Percentiles rank a stretch among this genome's conserved stretches.
Evolutionary conservation across 2,113 vertebrate genomes (phyloP).

Genomic region (Tragelaphus imberbis): DNA sequence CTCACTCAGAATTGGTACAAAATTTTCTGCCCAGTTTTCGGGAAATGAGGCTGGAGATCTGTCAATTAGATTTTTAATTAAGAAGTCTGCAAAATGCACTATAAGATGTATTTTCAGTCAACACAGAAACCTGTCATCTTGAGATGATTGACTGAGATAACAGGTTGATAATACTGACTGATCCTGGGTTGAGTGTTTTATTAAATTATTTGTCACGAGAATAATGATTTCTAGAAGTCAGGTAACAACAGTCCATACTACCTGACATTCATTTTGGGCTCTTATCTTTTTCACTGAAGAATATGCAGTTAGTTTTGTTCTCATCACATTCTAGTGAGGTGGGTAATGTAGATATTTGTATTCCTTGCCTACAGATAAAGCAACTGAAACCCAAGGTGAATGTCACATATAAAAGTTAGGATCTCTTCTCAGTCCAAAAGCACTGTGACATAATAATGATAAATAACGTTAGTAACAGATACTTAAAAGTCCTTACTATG

Average conservation of each 20-base stretch:
- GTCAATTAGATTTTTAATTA: conserved; percentile 42
- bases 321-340: not conserved
- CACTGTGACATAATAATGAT: not conserved
- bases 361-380: not conserved
- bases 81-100: conserved; percentile 10
- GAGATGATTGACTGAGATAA: conserved; percentile 36
- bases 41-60: not conserved
- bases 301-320: not conserved
- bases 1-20: not conserved
- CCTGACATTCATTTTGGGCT: not conserved
- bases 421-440: not conserved
- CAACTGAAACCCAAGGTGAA: not conserved
- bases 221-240: conserved; percentile 30
- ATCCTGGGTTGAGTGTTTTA: not conserved
- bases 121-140: conserved; percentile 8
- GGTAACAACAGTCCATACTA: not conserved
- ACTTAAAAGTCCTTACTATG: not conserved
- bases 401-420: not conserved
- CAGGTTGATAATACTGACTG: not conserved
- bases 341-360: not conserved
- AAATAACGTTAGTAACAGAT: not conserved
- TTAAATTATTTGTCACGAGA: conserved; percentile 39
- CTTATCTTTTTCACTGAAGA: not conserved
- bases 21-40: not conserved
- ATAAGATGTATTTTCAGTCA: conserved; percentile 6